These are phyloP conservation scores for Scrobipalpa costella DNA, from an alignment of 2,888 invertebrate species.

Conservation along the genomic window DNA sequence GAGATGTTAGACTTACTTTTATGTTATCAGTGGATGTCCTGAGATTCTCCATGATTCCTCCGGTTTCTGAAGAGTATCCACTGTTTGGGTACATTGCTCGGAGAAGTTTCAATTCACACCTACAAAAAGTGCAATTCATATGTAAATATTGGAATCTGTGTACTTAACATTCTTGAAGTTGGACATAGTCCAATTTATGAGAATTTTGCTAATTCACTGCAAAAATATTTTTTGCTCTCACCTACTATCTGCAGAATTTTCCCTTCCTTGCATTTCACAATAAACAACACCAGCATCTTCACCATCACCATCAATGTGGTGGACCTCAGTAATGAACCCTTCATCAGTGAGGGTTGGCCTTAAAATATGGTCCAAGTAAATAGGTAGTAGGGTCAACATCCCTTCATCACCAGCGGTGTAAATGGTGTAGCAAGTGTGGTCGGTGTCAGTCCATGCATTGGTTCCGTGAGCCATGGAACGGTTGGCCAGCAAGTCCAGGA, in stretches of 20 bases:
- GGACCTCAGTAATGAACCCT: slow-evolving; percentile 93
- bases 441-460: slow-evolving; percentile 93
- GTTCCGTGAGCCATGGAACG: slow-evolving; percentile 95
- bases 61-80: slow-evolving; percentile 92
- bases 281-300: slow-evolving; percentile 97
- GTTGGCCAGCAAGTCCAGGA: slow-evolving; percentile 93
- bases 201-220: not conserved
- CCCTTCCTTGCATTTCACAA: slow-evolving; percentile 95
- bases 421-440: slow-evolving; percentile 95
- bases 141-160: not conserved
- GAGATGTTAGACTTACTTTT: slow-evolving; percentile 85
- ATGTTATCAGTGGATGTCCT: slow-evolving; percentile 89
- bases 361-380: slow-evolving; percentile 94
- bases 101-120: slow-evolving; percentile 83
- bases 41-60: slow-evolving; percentile 92
- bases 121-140: slow-evolving; percentile 36
- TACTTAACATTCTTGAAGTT: not conserved
- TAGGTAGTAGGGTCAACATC: slow-evolving; percentile 92
- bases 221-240: slow-evolving; percentile 32
- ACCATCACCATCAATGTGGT: slow-evolving; percentile 93
- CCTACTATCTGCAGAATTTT: slow-evolving; percentile 89
- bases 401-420: slow-evolving; percentile 92
- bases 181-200: not conserved
- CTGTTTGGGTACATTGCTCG: slow-evolving; percentile 89
- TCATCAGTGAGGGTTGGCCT: slow-evolving; percentile 91